A percentile compares a stretch with the other conserved stretches of the same genome.
phyloP scores from a whole-genome alignment of 2,113 vertebrate genomes.

The Eurypyga helias region DNA sequence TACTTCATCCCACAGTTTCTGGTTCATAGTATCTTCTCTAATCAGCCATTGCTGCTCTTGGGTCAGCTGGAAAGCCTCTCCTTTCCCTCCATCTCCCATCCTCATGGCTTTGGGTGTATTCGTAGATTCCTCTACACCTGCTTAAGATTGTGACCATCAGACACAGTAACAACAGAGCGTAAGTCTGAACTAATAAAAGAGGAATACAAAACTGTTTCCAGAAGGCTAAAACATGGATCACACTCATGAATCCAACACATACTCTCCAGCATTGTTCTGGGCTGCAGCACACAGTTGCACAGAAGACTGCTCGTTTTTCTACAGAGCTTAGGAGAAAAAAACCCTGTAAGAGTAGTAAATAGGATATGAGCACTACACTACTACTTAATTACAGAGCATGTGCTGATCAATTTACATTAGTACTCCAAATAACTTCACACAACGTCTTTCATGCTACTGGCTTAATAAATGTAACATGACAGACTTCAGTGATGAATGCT shows the following conservation, averaged over 20 bases:
- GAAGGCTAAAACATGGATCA: not conserved
- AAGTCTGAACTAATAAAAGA: not conserved
- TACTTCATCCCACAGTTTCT: slow-evolving; percentile 97
- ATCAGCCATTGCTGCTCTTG: slow-evolving; percentile 90
- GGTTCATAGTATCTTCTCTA: slow-evolving; percentile 90
- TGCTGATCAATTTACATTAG: not conserved
- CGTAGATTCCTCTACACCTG: slow-evolving; percentile 68
- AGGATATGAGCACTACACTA: not conserved
- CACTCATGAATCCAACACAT: not conserved
- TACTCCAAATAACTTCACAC: not conserved
- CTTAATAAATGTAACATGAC: not conserved
- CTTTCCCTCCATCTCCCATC: slow-evolving; percentile 79
- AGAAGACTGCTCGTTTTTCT: not conserved
- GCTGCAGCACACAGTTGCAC: not conserved
- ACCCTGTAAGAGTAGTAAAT: fast-evolving
- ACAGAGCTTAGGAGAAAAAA: not conserved
- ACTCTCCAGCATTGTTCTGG: not conserved
- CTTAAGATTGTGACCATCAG: slow-evolving; percentile 48
- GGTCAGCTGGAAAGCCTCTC: slow-evolving; percentile 91
- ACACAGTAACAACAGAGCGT: not conserved
- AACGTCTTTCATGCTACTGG: not conserved
- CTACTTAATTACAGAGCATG: not conserved
- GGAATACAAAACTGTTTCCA: not conserved
- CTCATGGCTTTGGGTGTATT: slow-evolving; percentile 82
- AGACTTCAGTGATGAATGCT: not conserved